Evolutionary conservation across 2,113 vertebrate genomes (phyloP), one percentile per base, ranked within the genome.

Genomic region (Bostrychus sinensis): DNA sequence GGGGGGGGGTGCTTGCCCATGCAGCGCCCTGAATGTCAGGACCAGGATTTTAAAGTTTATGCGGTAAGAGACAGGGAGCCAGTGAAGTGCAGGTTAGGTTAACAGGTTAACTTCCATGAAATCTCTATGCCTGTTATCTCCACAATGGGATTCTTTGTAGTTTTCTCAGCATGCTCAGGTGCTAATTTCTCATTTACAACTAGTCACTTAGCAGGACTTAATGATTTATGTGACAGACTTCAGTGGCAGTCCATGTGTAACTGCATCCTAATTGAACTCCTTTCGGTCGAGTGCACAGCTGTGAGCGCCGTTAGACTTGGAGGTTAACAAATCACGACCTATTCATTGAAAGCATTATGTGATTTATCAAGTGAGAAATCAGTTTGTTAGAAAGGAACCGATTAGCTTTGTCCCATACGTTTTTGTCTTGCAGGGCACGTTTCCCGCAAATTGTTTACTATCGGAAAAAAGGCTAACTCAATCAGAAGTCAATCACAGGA

Each of bases 251-350:
- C 3, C 54, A 28, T 63, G 62, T 3, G 14, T 64, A 20, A 9
- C 68, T 46, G 66, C 56, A 8, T 58, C 32, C 36, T 64, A 30
- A 69, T 36, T 72, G 20, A 65, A 19, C 39, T 72, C 51, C 28
- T 45, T 70, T 55, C 30, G n/a, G 11, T 7, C 23, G 39, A 9
- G 1, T 11, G 32, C 22, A 48, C 28, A 37, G 28, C 56, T 28
- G 57, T 13, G 39, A 7, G 32, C 13, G 34, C 39, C 19, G 28
- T 43, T 22, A 7, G n/a, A n/a, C n/a, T n/a, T n/a, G n/a, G 14
- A 28, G 16, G 17, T 32, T 54, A 61, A 57, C 45, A 13, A 51
- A 25, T n/a, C 22, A 32, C 3, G 12, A 14, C 19, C n/a, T 7
- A 42, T 55, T 63, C 20, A 14, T 26, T 26, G 12, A n/a, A 11